Percentiles rank a stretch among this genome's conserved stretches.
Evolutionary conservation across 1,140 invertebrate species (phyloP).

Genomic region (Bactericera cockerelli): DNA sequence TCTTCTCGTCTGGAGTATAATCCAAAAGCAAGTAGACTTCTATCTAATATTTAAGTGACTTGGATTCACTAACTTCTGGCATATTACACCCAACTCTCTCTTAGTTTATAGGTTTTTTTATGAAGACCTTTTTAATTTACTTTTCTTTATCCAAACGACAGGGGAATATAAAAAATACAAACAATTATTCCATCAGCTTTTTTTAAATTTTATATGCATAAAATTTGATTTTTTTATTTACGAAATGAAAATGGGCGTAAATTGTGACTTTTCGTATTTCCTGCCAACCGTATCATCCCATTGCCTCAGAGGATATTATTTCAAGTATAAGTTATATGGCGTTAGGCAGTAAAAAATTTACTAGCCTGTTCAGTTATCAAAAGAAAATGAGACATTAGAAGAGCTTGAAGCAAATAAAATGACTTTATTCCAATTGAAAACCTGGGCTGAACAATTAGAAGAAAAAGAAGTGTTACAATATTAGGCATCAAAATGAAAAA

Average conservation of each 20-base stretch:
- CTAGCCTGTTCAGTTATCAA: background rate
- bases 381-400: too few species aligned
- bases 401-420: too few species aligned
- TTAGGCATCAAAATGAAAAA: too few species aligned
- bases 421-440: background rate
- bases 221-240: background rate
- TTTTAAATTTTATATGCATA: slow-evolving; percentile 5
- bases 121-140: background rate
- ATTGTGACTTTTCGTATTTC: slow-evolving; percentile 8
- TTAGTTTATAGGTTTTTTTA: background rate
- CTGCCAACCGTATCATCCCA: background rate
- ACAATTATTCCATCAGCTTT: slow-evolving; percentile 5
- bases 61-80: too few species aligned
- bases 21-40: too few species aligned
- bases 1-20: too few species aligned
- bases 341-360: background rate
- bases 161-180: background rate
- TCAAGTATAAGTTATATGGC: background rate
- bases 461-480: too few species aligned
- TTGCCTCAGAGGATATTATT: background rate
- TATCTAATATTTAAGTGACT: too few species aligned
- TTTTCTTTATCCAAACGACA: background rate
- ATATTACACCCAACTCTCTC: too few species aligned
- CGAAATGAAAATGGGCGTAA: slow-evolving; percentile 7
- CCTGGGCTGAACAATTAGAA: background rate